phyloP scores from a whole-genome alignment of 2,888 invertebrate species.

The Sphaerophoria rueppellii region DNA sequence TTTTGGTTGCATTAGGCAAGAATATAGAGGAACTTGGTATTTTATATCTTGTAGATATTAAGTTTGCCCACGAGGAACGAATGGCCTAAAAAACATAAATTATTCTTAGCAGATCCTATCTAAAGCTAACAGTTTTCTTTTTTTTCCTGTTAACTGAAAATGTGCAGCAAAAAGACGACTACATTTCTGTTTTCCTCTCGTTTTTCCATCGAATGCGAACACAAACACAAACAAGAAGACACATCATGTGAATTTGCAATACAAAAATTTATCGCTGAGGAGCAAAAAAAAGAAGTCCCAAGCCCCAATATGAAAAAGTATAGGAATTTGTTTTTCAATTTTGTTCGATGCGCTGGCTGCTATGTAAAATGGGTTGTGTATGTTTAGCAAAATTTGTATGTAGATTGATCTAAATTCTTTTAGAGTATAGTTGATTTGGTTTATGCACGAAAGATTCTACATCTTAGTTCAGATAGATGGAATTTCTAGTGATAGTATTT shows the following conservation, averaged over 20 bases:
- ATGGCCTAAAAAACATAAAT: constrained; percentile 30
- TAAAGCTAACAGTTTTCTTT: constrained; percentile 26
- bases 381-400: background rate
- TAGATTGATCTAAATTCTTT: constrained; percentile 16
- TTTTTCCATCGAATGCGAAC: background rate
- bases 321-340: constrained; percentile 5
- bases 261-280: background rate
- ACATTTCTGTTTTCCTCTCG: constrained; percentile 3
- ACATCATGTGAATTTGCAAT: background rate
- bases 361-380: background rate
- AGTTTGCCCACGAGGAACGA: constrained; percentile 38
- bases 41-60: background rate
- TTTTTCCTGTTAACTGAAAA: background rate
- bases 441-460: constrained; percentile 1
- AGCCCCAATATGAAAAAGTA: background rate
- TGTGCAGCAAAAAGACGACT: constrained; percentile 20
- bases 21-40: background rate
- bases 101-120: background rate
- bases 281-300: background rate
- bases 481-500: background rate
- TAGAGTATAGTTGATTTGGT: background rate
- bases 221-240: background rate
- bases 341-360: too few species aligned
- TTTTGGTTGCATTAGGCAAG: background rate
- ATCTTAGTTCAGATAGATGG: background rate